A percentile compares a stretch with the other conserved stretches of the same genome.
phyloP scores from a whole-genome alignment of 2,113 vertebrate species.

The Plectropomus leopardus region DNA sequence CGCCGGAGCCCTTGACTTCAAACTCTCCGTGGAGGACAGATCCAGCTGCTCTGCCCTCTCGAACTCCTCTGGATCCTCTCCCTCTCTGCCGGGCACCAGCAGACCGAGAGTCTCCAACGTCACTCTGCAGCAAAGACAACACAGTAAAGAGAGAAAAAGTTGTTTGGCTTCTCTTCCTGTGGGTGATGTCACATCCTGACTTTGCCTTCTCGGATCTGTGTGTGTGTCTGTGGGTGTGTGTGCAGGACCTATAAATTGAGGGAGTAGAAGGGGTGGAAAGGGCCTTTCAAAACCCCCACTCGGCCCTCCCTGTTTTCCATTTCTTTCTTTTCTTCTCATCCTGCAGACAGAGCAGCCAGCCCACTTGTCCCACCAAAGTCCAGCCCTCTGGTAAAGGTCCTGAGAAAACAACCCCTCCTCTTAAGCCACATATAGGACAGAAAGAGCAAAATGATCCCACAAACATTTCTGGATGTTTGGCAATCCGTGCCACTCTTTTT shows the following conservation, averaged over 20 bases:
- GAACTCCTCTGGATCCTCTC: conserved; percentile 53
- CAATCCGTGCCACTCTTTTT: conserved; percentile 18
- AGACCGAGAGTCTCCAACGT: conserved; percentile 65
- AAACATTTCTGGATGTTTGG: conserved; percentile 73
- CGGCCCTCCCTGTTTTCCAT: conserved; percentile 46
- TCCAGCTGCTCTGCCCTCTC: conserved; percentile 57
- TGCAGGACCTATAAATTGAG: conserved; percentile 73
- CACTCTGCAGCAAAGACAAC: conserved; percentile 55
- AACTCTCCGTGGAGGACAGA: conserved; percentile 59
- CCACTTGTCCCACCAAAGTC: conserved; percentile 56
- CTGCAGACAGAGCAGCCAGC: conserved; percentile 54
- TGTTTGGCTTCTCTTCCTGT: conserved; percentile 84
- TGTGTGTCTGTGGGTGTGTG: conserved; percentile 44
- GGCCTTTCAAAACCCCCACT: conserved; percentile 48
- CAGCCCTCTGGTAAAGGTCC: conserved; percentile 67
- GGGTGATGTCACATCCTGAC: conserved; percentile 95
- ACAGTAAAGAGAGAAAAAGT: conserved; percentile 69
- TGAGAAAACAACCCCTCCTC: conserved; percentile 70
- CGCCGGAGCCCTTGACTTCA: conserved; percentile 46
- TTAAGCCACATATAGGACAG: conserved; percentile 62
- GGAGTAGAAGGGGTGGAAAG: conserved; percentile 68
- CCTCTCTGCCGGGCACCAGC: conserved; percentile 41
- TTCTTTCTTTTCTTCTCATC: conserved; percentile 46
- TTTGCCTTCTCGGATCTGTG: conserved; percentile 77
- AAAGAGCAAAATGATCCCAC: conserved; percentile 64